Evolutionary conservation across 2,888 invertebrate species (phyloP).

Genomic region (Eudemis profundana): DNA sequence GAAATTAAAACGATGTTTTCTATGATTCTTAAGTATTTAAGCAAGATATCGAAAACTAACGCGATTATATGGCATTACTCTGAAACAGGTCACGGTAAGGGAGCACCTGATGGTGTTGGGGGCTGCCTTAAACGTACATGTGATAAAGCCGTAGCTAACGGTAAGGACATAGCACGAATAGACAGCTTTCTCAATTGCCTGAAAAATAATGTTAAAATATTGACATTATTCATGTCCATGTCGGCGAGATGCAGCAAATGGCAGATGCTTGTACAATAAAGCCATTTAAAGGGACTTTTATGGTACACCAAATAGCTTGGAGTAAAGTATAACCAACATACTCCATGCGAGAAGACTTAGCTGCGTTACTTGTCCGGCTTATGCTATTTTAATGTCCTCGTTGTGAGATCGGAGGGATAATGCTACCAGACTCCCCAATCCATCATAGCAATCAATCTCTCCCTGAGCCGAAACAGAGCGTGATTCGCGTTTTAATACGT

Average conservation of each 20-base stretch:
- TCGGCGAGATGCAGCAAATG: constrained; percentile 40
- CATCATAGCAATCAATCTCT: neutral
- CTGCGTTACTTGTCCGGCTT: constrained; percentile 16
- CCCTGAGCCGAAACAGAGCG: too few species aligned
- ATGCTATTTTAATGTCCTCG: constrained; percentile 18
- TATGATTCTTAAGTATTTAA: constrained; percentile 42
- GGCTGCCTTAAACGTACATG: constrained; percentile 40
- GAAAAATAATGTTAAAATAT: constrained; percentile 42
- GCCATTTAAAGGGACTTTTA: constrained; percentile 20
- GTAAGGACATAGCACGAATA: constrained; percentile 41
- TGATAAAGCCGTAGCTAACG: constrained; percentile 41
- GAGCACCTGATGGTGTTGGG: constrained; percentile 45
- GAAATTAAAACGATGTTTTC: constrained; percentile 45
- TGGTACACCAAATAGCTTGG: constrained; percentile 24
- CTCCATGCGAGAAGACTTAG: constrained; percentile 25
- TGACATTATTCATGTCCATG: constrained; percentile 33
- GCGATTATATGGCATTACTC: too few species aligned
- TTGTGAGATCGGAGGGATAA: constrained; percentile 18
- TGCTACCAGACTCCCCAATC: neutral
- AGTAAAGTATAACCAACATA: constrained; percentile 15
- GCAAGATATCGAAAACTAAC: constrained; percentile 8
- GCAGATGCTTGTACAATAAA: constrained; percentile 16
- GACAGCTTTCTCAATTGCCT: constrained; percentile 43
- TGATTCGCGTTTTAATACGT: constrained; percentile 3
- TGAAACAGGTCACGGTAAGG: constrained; percentile 43